phyloP scores from a whole-genome alignment of 2,797 vertebrate genomes.

The Pipistrellus pygmaeus region DNA sequence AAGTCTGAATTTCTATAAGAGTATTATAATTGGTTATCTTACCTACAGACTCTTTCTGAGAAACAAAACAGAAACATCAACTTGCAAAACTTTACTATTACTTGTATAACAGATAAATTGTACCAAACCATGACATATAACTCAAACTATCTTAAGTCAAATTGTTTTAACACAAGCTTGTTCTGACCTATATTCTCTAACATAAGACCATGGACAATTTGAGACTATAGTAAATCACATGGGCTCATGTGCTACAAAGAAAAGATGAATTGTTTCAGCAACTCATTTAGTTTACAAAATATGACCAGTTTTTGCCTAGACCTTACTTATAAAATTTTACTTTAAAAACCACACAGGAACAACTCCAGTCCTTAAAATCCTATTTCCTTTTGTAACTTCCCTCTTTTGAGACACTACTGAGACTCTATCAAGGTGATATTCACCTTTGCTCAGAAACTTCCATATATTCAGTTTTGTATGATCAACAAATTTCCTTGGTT shows the following conservation, averaged over 20 bases:
- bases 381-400: background rate
- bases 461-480: background rate
- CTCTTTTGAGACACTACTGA: background rate
- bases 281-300: slow-evolving; percentile 51
- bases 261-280: slow-evolving; percentile 15
- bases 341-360: slow-evolving; percentile 2
- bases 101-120: background rate
- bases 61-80: slow-evolving; percentile 62
- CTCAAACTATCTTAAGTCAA: slow-evolving; percentile 37
- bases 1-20: slow-evolving; percentile 12
- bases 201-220: background rate
- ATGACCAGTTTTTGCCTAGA: background rate
- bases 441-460: slow-evolving; percentile 45
- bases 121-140: slow-evolving; percentile 5
- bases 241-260: background rate
- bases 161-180: slow-evolving; percentile 29
- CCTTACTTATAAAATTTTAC: slow-evolving; percentile 6
- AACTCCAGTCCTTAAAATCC: slow-evolving; percentile 38
- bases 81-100: slow-evolving; percentile 39
- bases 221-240: slow-evolving; percentile 22
- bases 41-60: slow-evolving; percentile 24
- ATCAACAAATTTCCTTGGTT: background rate
- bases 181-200: slow-evolving; percentile 14
- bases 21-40: slow-evolving; percentile 34
- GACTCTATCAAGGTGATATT: background rate